Conservation (phyloP, 2,797 vertebrate species). For the Luscinia megarhynchos region DNA sequence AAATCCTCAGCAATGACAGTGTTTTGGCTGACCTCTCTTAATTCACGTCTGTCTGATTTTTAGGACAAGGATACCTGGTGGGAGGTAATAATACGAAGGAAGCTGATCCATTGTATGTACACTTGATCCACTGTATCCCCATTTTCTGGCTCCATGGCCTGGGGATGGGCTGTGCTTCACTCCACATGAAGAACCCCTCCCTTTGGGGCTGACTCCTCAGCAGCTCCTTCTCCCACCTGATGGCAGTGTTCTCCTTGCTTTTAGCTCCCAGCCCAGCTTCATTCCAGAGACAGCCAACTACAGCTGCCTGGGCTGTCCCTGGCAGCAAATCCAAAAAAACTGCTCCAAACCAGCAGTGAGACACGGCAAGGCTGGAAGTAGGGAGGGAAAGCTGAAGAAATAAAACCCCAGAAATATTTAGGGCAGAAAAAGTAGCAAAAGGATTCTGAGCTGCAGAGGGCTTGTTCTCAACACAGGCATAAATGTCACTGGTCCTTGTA, state of each 20-base stretch:
- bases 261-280: accelerated
- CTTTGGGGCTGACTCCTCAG: accelerated
- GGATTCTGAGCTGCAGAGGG: not conserved
- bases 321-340: not conserved
- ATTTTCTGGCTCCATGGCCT: not conserved
- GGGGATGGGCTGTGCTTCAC: accelerated
- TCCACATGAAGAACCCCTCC: accelerated
- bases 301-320: not conserved
- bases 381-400: not conserved
- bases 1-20: not conserved
- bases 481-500: not conserved
- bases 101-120: accelerated
- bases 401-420: not conserved
- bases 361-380: not conserved
- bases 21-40: not conserved
- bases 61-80: not conserved
- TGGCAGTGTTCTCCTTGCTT: constrained; percentile 34
- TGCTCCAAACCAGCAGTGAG: not conserved
- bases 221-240: constrained; percentile 19
- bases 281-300: accelerated
- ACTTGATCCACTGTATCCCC: accelerated
- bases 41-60: not conserved
- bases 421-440: not conserved
- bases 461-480: not conserved
- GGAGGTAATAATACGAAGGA: not conserved